These are phyloP conservation scores for Chironomus riparius DNA, from an alignment of 2,888 invertebrate species.

Conservation along the genomic window DNA sequence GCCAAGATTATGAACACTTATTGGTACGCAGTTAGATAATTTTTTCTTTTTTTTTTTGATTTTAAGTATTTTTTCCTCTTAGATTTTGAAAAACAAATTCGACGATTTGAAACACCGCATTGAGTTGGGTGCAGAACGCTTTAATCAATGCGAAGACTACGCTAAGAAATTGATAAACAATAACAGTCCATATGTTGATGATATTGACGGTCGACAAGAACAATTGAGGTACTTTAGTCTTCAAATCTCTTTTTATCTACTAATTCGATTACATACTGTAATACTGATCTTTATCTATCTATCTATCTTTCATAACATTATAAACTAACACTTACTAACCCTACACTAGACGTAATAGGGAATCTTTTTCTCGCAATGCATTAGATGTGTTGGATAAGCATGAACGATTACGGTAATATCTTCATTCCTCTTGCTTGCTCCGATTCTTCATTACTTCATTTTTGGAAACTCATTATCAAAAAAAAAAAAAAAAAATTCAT, in stretches of 20 bases:
- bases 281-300: background rate
- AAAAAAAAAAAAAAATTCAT: conserved; percentile 27
- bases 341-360: conserved; percentile 1
- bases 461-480: background rate
- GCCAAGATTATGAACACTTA: conserved; percentile 87
- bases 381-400: conserved; percentile 46
- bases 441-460: too few relatives aligned
- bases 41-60: background rate
- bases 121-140: conserved; percentile 81
- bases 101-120: conserved; percentile 87
- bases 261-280: too few relatives aligned
- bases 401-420: conserved; percentile 43
- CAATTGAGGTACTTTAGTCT: conserved; percentile 60
- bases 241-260: background rate
- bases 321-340: background rate
- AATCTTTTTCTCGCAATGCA: conserved; percentile 41
- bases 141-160: conserved; percentile 80
- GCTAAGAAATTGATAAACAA: conserved; percentile 80
- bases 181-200: conserved; percentile 75
- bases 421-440: background rate
- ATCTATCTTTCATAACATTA: background rate
- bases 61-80: conserved; percentile 31
- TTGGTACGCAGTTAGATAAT: conserved; percentile 45
- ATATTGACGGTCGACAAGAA: conserved; percentile 78
- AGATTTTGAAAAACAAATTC: conserved; percentile 80